Percentiles rank a stretch among this genome's conserved stretches.
Conservation (phyloP, 30 jellyfish, hydroid and myxozoan genomes). For the Mastigias papua region DNA sequence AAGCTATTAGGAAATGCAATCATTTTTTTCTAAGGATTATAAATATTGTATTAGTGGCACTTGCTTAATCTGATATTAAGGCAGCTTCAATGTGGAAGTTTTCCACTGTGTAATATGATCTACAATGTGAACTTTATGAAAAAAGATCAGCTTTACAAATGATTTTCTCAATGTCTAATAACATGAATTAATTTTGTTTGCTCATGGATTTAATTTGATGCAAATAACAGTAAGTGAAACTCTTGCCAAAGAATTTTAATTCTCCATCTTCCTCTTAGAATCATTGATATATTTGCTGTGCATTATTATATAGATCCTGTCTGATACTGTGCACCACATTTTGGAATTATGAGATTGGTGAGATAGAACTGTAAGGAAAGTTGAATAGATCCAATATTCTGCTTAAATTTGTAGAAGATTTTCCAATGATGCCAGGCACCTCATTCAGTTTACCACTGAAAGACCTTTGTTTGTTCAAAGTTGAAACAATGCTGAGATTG, state of each 20-base stretch:
- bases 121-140: background rate
- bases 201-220: background rate
- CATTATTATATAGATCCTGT: background rate
- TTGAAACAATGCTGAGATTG: conserved; percentile 1
- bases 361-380: conserved; percentile 12
- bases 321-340: background rate
- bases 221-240: background rate
- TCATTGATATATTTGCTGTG: background rate
- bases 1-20: no score
- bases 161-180: background rate
- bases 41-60: no score
- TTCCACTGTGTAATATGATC: background rate
- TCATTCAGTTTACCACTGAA: background rate
- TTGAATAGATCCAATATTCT: conserved; percentile 22
- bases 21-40: no score
- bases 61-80: no score
- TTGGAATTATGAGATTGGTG: background rate
- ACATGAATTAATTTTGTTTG: background rate
- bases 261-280: background rate
- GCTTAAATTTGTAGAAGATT: conserved; percentile 10
- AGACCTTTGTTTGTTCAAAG: conserved; percentile 28
- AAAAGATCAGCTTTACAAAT: background rate
- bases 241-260: background rate
- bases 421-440: conserved; percentile 19
- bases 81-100: background rate